Conservation (phyloP, 2,888 invertebrate species). For the Diabrotica balteata region DNA sequence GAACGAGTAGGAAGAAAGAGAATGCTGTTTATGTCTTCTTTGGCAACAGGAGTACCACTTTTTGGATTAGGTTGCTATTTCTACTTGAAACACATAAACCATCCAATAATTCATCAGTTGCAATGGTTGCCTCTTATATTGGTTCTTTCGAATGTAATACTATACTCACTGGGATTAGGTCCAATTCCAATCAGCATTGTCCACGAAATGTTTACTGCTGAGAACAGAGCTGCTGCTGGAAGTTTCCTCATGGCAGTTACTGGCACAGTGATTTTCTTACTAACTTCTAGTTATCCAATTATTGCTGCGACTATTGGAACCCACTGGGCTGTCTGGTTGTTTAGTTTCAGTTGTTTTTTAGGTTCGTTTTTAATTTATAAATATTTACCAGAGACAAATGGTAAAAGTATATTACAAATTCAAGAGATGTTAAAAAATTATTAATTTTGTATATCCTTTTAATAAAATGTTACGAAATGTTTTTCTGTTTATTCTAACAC, state of each 20-base stretch:
- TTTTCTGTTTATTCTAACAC: no score
- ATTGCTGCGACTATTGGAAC: conserved; percentile 5
- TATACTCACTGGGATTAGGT: conserved; percentile 19
- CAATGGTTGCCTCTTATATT: conserved; percentile 1
- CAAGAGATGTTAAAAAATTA: conserved; percentile 3
- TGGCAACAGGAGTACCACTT: neutral
- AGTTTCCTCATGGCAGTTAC: conserved; percentile 4
- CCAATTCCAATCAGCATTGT: conserved; percentile 18
- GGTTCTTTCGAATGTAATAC: conserved; percentile 8
- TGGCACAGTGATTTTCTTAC: neutral
- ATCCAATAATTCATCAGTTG: neutral
- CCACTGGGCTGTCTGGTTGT: conserved; percentile 24
- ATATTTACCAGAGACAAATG: conserved; percentile 29
- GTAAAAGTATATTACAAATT: conserved; percentile 21
- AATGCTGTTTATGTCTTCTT: neutral
- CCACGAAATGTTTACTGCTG: conserved; percentile 21
- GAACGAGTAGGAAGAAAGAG: conserved; percentile 2
- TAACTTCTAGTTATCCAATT: conserved; percentile 13
- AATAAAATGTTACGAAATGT: no score
- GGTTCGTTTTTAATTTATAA: conserved; percentile 15
- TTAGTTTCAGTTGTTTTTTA: conserved; percentile 10
- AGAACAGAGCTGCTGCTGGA: conserved; percentile 11
- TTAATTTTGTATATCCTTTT: no score
- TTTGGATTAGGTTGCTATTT: conserved; percentile 10
- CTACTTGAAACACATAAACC: neutral